Conservation (phyloP, 2,888 invertebrate genomes). For the Eugnorisma glareosa region DNA sequence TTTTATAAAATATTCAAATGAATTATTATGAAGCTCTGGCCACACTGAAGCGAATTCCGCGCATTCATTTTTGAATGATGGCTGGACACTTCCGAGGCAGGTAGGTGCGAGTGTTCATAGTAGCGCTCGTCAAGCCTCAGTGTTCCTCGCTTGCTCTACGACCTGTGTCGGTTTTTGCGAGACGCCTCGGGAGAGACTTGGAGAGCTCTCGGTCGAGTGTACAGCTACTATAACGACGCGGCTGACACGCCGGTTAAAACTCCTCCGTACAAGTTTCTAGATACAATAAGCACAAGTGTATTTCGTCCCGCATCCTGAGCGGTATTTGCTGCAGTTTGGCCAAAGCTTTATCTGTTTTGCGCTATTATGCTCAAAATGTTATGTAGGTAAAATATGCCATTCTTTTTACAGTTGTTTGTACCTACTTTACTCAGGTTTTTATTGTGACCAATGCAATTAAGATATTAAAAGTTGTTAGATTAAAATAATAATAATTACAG, state of each 20-base stretch:
- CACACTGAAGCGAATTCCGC: not conserved
- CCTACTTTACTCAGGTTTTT: not conserved
- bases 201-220: no score
- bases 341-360: not conserved
- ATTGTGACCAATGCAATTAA: slow-evolving; percentile 12
- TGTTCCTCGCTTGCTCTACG: no score
- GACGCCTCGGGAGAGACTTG: no score
- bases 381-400: slow-evolving; percentile 7
- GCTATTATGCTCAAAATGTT: slow-evolving; percentile 1
- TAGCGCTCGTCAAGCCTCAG: no score
- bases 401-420: not conserved
- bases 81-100: no score
- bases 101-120: no score
- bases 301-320: no score
- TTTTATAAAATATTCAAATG: slow-evolving; percentile 10
- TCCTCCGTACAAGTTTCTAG: not conserved
- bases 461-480: not conserved
- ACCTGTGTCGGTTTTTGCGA: no score
- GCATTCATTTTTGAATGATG: no score
- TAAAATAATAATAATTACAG: slow-evolving; percentile 1
- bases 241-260: no score
- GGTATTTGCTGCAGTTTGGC: not conserved
- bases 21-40: not conserved
- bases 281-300: not conserved
- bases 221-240: no score